Evolutionary conservation across 2,797 vertebrate genomes (phyloP).

Genomic region (Enoplosus armatus): DNA sequence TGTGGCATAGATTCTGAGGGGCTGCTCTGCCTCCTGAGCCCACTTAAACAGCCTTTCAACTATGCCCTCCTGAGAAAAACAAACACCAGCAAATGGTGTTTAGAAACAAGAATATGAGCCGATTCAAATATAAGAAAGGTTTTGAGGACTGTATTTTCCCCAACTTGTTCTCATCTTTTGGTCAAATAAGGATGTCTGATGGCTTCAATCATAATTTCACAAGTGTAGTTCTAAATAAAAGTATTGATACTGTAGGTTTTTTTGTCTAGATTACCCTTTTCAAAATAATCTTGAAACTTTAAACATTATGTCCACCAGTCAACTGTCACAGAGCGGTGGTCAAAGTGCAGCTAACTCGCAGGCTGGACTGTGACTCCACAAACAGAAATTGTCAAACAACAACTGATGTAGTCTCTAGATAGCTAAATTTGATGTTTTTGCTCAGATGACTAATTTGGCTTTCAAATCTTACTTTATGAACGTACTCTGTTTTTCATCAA

Average conservation of each 20-base stretch:
- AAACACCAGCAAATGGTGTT: conserved; percentile 24
- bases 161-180: not conserved
- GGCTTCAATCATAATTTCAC: not conserved
- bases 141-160: not conserved
- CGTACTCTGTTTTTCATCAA: not conserved
- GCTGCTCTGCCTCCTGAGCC: conserved; percentile 96
- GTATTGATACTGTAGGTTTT: not conserved
- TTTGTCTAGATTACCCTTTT: not conserved
- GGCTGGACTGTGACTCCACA: conserved; percentile 46
- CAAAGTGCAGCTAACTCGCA: conserved; percentile 41
- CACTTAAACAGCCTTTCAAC: conserved; percentile 98
- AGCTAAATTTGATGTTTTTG: not conserved
- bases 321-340: not conserved
- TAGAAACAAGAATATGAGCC: not conserved
- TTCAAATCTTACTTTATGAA: not conserved
- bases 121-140: not conserved
- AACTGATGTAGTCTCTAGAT: not conserved
- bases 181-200: not conserved
- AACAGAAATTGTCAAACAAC: conserved; percentile 12
- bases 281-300: not conserved
- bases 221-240: not conserved
- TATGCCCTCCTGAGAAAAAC: conserved; percentile 92
- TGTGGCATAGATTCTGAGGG: conserved; percentile 95
- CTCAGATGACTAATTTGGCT: not conserved
- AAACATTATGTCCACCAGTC: not conserved